Evolutionary conservation across 1,140 invertebrate species (phyloP).

Genomic region (Nephila pilipes): DNA sequence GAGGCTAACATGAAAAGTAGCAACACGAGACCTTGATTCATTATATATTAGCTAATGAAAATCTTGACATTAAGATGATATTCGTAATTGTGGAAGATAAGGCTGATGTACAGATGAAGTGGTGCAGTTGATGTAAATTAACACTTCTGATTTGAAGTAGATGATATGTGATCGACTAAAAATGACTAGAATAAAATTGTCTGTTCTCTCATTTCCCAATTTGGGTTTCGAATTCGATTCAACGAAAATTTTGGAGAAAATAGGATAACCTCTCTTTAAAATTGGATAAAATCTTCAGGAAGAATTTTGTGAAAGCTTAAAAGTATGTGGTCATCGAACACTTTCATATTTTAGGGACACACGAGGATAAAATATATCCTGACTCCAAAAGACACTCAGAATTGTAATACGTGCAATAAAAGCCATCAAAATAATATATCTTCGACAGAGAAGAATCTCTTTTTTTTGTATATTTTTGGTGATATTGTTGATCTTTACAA

Average conservation of each 20-base stretch:
- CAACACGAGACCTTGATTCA: not conserved
- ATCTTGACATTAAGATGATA: not conserved
- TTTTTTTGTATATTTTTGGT: not conserved
- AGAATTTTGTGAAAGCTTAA: not conserved
- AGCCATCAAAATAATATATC: not conserved
- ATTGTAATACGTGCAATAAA: not conserved
- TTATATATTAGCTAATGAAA: not conserved
- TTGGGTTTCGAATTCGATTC: not conserved
- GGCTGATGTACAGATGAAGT: not conserved
- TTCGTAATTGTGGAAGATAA: not conserved
- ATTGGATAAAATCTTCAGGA: not conserved
- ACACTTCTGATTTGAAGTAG: slow-evolving; percentile 1
- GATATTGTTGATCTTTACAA: too few relatives aligned
- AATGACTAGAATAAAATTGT: slow-evolving; percentile 53
- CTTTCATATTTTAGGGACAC: not conserved
- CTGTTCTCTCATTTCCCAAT: slow-evolving; percentile 10
- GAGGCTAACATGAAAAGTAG: not conserved
- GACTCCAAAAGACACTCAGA: not conserved
- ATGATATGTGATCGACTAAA: slow-evolving; percentile 24
- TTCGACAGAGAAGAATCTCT: not conserved
- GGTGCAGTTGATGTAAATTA: not conserved
- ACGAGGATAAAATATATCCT: not conserved
- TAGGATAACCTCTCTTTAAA: not conserved
- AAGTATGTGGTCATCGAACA: not conserved
- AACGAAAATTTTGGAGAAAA: not conserved